A percentile compares a stretch with the other conserved stretches of the same genome.
Evolutionary conservation across 2,888 invertebrate species (phyloP).

Genomic region (Amitus sp.): DNA sequence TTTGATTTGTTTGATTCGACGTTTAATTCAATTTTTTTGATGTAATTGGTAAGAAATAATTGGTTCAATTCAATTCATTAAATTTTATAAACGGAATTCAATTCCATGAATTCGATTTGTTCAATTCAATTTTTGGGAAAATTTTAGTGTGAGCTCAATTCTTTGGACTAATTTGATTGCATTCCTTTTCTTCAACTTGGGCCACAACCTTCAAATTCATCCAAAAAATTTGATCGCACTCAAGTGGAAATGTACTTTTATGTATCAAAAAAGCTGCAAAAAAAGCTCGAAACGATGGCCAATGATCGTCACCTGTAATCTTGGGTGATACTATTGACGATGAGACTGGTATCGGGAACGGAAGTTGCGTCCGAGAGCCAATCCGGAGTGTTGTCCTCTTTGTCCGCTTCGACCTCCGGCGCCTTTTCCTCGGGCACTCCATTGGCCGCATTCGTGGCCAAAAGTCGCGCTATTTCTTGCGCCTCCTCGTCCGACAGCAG

Average conservation of each 20-base stretch:
- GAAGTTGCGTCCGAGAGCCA: slow-evolving; percentile 71
- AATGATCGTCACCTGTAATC: slow-evolving; percentile 60
- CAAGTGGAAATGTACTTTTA: neutral
- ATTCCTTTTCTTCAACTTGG: too few relatives aligned
- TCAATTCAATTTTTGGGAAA: too few relatives aligned
- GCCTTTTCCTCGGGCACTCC: slow-evolving; percentile 46
- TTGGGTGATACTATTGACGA: slow-evolving; percentile 59
- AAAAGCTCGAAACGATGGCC: slow-evolving; percentile 29
- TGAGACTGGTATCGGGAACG: slow-evolving; percentile 66
- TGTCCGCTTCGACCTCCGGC: slow-evolving; percentile 60
- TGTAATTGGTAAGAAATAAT: too few relatives aligned
- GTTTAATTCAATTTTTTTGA: too few relatives aligned
- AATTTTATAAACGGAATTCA: too few relatives aligned
- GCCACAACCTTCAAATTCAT: too few relatives aligned
- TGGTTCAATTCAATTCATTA: too few relatives aligned
- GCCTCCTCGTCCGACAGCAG: slow-evolving; percentile 90
- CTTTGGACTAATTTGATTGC: neutral
- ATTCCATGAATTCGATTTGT: too few relatives aligned
- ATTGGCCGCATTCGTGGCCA: slow-evolving; percentile 69
- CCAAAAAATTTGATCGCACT: too few relatives aligned
- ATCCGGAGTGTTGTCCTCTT: slow-evolving; percentile 67
- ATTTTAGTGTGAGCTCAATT: neutral
- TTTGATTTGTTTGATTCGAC: too few relatives aligned
- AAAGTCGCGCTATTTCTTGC: slow-evolving; percentile 84
- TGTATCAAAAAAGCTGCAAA: slow-evolving; percentile 37